Percentiles rank a stretch among this genome's conserved stretches.
Evolutionary conservation across 2,888 invertebrate genomes (phyloP).

Genomic region (Cataglyphis cursor): DNA sequence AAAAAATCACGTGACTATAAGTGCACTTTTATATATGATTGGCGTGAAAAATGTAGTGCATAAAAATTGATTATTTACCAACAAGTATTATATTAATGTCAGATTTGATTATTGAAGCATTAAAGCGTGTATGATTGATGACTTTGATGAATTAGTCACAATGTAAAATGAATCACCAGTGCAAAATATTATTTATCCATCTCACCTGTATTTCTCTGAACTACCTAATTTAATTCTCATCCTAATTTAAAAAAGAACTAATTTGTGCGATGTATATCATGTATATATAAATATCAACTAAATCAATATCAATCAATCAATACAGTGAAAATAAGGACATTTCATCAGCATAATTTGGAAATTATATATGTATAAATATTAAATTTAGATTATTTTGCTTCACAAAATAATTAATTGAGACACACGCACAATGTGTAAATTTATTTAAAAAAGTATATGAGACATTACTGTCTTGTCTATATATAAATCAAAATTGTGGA

Average conservation of each 20-base stretch:
- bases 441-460: constrained; percentile 57
- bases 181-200: background rate
- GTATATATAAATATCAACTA: background rate
- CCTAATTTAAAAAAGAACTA: constrained; percentile 6
- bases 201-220: background rate
- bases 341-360: background rate
- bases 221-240: background rate
- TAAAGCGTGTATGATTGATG: constrained; percentile 6
- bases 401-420: constrained; percentile 17
- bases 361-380: constrained; percentile 12
- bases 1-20: constrained; percentile 49
- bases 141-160: background rate
- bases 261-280: background rate
- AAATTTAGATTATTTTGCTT: constrained; percentile 29
- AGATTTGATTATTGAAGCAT: constrained; percentile 7
- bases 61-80: constrained; percentile 37
- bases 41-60: constrained; percentile 5
- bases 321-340: background rate
- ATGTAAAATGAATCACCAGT: constrained; percentile 16
- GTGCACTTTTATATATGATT: constrained; percentile 59
- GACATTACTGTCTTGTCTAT: constrained; percentile 71
- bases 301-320: background rate
- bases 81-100: constrained; percentile 9
- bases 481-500: constrained; percentile 60
- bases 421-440: constrained; percentile 52